Base-by-base conservation (phyloP, 2,113 vertebrate species). In the Tachuris rubrigastra region DNA sequence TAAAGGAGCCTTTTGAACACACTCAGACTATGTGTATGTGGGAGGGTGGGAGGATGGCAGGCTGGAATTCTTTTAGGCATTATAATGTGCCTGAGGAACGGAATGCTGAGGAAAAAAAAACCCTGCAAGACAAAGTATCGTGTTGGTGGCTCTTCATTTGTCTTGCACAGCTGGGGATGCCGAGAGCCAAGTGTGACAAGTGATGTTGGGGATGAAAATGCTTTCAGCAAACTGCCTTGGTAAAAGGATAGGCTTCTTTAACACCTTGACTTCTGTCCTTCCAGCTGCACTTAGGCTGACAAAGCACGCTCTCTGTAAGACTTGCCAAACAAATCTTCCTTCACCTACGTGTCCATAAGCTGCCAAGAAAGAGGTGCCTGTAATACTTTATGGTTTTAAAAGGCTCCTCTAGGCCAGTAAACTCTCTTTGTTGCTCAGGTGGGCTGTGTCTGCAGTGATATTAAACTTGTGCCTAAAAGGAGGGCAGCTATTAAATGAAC, bases 221-320 rank as follows among this genome's bases (percentile, higher is more conserved):
- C 12, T 93, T 76, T 41, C 52, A 31, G 24, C 5, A 44, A 66
- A 37, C 7, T 25, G 20, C 21, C 53, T 24, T 56, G 37, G 28
- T 21, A 21, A 67, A 46, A 49, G n/a, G 37, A 66, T 8, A n/a
- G 16, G 17, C 18, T 67, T 53, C n/a, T 69, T 27, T 16, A 76
- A 31, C 9, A 5, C 37, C 46, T 13, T 15, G 8, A 21, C 8
- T 55, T 21, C 16, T 33, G 5, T 65, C 41, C 50, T 66, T 66
- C 39, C 28, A 41, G 0, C 8, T 44, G n/a, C 12, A 15, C 31
- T 79, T 21, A 37, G 15, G 56, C 33, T 87, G 65, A 7, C 28
- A 49, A 66, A 85, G 10, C 22, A 13, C 18, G 5, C 14, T 21
- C 0, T 16, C 3, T 1, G 1, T 30, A 11, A 65, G 30, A 10